Conservation (phyloP, 2,888 invertebrate genomes). For the Melieria omissa region DNA sequence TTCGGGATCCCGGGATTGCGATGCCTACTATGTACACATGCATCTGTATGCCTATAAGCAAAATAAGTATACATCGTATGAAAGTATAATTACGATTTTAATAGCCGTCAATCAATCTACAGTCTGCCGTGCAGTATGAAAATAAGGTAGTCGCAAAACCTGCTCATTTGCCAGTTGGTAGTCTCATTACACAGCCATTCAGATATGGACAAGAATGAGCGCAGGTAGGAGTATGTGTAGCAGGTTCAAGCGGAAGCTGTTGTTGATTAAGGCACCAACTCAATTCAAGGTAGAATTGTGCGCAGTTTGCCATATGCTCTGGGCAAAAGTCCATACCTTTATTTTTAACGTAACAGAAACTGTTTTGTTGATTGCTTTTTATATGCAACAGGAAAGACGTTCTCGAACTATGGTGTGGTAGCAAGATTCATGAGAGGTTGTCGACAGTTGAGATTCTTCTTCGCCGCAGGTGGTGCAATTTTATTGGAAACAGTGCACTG, state of each 20-base stretch:
- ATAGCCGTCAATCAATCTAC: conserved; percentile 40
- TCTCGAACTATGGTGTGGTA: conserved; percentile 1
- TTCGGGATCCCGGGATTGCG: too few relatives aligned
- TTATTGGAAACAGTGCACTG: conserved; percentile 41
- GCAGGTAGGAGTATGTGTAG: conserved; percentile 1
- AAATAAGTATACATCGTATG: conserved; percentile 38
- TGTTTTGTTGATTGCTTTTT: conserved; percentile 42
- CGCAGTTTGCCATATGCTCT: conserved; percentile 36
- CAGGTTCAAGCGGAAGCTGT: conserved; percentile 44
- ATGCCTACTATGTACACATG: neutral
- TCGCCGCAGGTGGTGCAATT: conserved; percentile 51
- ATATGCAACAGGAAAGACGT: conserved; percentile 27
- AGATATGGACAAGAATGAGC: neutral
- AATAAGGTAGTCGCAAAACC: conserved; percentile 52
- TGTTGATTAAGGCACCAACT: conserved; percentile 41
- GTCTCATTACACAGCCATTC: conserved; percentile 41
- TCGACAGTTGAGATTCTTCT: conserved; percentile 49
- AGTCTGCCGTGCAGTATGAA: conserved; percentile 53
- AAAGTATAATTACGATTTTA: conserved; percentile 43
- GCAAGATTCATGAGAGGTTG: conserved; percentile 45
- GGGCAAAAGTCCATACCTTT: conserved; percentile 43
- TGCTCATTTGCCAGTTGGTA: conserved; percentile 43
- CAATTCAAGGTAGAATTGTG: conserved; percentile 30
- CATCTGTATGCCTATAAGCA: conserved; percentile 19
- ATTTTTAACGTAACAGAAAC: conserved; percentile 41